These are phyloP conservation scores for Anthophora plumipes DNA, from an alignment of 2,888 invertebrate genomes.

Conservation along the genomic window DNA sequence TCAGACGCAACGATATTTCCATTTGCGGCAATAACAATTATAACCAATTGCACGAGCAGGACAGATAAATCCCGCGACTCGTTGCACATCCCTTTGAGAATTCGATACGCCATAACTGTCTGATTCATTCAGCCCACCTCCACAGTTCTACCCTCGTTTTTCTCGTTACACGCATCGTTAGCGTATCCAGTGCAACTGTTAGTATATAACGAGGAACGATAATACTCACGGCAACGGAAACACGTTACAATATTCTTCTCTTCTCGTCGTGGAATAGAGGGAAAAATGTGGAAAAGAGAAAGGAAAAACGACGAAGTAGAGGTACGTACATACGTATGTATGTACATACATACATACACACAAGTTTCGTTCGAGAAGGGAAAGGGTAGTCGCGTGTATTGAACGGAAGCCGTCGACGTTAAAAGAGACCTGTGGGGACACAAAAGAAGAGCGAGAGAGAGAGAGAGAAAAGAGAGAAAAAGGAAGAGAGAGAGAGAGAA, in stretches of 20 bases:
- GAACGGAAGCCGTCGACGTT: constrained; percentile 33
- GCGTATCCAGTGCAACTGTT: not conserved
- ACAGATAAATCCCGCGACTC: not conserved
- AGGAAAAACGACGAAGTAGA: not conserved
- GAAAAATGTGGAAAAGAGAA: not conserved
- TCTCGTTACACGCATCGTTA: not conserved
- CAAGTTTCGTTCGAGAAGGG: not conserved
- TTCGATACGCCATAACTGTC: constrained; percentile 3
- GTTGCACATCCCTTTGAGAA: constrained; percentile 16
- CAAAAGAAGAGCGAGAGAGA: constrained; percentile 8
- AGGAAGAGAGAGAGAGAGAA: not conserved
- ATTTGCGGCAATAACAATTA: constrained; percentile 9
- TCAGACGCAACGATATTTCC: not conserved
- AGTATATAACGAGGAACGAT: not conserved
- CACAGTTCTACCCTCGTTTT: not conserved
- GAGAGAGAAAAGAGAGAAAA: too few species aligned
- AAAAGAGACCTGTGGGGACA: constrained; percentile 29
- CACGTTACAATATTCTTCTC: not conserved
- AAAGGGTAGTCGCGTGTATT: not conserved
- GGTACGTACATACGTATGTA: too few species aligned
- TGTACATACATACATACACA: not conserved
- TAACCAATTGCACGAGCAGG: not conserved
- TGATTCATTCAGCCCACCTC: not conserved
- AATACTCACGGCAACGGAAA: not conserved
- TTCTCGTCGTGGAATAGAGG: not conserved